Evolutionary conservation across 2,888 invertebrate species (phyloP), one percentile per base, ranked within the genome.

Genomic region (Drosophila crucigera): DNA sequence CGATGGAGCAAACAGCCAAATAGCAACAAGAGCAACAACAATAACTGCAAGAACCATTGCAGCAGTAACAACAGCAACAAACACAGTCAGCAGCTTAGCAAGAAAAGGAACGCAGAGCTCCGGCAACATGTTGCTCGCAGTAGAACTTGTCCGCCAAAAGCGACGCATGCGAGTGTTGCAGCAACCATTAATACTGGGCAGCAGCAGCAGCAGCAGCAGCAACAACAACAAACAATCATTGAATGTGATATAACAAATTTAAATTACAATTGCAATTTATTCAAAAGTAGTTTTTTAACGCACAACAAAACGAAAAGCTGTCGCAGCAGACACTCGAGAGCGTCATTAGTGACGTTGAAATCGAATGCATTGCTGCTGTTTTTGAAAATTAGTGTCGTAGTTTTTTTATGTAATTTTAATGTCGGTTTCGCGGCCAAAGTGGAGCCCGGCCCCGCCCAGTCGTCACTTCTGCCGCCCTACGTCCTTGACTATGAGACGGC

Each of bases 361-460:
- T 47, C 47, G 47, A 25, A 25, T 56, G 53, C 72, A 19, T 80
- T 91, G 74, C 81, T 87, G 78, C 66, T 86, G 61, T 79, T 85
- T 80, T 84, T 92, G 80, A 91, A 93, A 89, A 83, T 92, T 75
- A 91, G 91, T 90, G 83, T 91, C 76, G 84, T 92, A 85, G 84
- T 92, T 80, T 89, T 92, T 83, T 87, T 92, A 87, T 92, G 92
- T 92, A 92, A 87, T 84, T 78, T 90, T 74, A 91, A 91, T 88
- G 70, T 91, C 82, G 92, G 92, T 91, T 91, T 91, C 86, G 91
- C 81, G 78, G 77, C 75, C 60, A 79, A 84, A 73, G 68, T 84
- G 55, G 76, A 78, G 33, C 35, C 78, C 31, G 83, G 81, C 56
- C 74, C 77, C 60, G 84, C 77, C 66, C 78, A 83, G 62, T 79